phyloP scores from a whole-genome alignment of 2,888 invertebrate species.

The Phanerotoma sp. region DNA sequence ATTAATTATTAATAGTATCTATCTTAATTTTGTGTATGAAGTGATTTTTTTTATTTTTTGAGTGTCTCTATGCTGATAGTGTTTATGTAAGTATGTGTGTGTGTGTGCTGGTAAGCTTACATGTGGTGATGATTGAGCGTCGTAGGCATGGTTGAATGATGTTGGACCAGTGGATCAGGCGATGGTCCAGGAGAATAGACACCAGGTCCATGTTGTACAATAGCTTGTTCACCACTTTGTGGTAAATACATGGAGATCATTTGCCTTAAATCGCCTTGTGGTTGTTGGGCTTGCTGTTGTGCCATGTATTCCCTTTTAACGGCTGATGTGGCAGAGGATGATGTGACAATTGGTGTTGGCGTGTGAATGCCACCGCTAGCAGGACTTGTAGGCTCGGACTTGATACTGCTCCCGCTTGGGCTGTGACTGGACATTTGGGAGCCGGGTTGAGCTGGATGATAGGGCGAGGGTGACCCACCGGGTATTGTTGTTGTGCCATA shows the following conservation, averaged over 20 bases:
- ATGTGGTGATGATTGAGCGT: conserved; percentile 64
- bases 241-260: conserved; percentile 79
- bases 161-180: conserved; percentile 62
- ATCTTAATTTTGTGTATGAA: background rate
- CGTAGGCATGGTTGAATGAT: conserved; percentile 52
- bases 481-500: conserved; percentile 67
- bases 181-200: conserved; percentile 66
- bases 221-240: conserved; percentile 67
- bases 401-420: conserved; percentile 85
- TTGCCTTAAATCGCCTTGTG: conserved; percentile 66
- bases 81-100: too few relatives aligned
- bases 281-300: conserved; percentile 62
- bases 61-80: conserved; percentile 1
- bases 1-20: too few relatives aligned
- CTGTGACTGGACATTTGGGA: conserved; percentile 74
- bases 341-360: conserved; percentile 58
- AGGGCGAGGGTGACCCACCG: conserved; percentile 69
- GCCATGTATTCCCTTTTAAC: conserved; percentile 49
- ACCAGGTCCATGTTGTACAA: conserved; percentile 62
- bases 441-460: conserved; percentile 67
- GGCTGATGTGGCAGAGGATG: conserved; percentile 40
- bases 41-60: too few relatives aligned
- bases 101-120: conserved; percentile 59
- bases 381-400: conserved; percentile 86
- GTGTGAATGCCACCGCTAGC: conserved; percentile 66